Percentiles rank a stretch among this genome's conserved stretches.
phyloP scores from a whole-genome alignment of 2,888 invertebrate species.

The Eupithecia dodoneata region DNA sequence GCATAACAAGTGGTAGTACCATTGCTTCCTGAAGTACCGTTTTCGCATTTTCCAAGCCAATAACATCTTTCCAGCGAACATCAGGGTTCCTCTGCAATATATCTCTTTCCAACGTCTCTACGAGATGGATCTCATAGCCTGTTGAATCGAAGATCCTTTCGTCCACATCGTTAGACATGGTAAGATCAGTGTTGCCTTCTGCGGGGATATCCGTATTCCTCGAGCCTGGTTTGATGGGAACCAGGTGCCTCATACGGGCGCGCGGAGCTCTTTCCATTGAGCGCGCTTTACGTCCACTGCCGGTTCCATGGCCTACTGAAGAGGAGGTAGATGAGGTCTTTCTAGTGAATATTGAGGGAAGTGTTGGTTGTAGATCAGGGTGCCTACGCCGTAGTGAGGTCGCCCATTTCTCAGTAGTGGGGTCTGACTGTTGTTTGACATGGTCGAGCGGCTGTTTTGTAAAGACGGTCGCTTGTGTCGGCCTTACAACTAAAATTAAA shows the following conservation, averaged over 20 bases:
- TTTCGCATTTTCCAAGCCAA: constrained; percentile 90
- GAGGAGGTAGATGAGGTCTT: constrained; percentile 81
- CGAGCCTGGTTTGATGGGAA: constrained; percentile 68
- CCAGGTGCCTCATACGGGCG: constrained; percentile 59
- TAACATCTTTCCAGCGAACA: constrained; percentile 92
- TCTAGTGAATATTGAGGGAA: constrained; percentile 85
- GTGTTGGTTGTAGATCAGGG: constrained; percentile 86
- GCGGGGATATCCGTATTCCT: constrained; percentile 67
- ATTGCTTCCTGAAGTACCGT: constrained; percentile 93
- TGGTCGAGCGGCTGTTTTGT: constrained; percentile 63
- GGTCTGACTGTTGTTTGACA: constrained; percentile 68
- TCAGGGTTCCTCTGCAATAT: constrained; percentile 92
- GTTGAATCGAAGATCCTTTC: constrained; percentile 86
- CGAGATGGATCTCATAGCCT: constrained; percentile 90
- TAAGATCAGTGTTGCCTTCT: constrained; percentile 66
- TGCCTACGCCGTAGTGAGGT: constrained; percentile 86
- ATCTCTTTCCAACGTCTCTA: constrained; percentile 93
- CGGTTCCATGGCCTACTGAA: constrained; percentile 51
- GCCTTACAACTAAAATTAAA: constrained; percentile 71
- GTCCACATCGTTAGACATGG: constrained; percentile 66
- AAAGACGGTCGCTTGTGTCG: constrained; percentile 64
- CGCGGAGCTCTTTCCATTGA: constrained; percentile 76
- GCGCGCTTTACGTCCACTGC: constrained; percentile 71
- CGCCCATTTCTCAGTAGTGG: constrained; percentile 87
- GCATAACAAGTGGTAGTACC: constrained; percentile 93